Evolutionary conservation across 1,140 invertebrate species (phyloP).

Genomic region (Tenebrio molitor): DNA sequence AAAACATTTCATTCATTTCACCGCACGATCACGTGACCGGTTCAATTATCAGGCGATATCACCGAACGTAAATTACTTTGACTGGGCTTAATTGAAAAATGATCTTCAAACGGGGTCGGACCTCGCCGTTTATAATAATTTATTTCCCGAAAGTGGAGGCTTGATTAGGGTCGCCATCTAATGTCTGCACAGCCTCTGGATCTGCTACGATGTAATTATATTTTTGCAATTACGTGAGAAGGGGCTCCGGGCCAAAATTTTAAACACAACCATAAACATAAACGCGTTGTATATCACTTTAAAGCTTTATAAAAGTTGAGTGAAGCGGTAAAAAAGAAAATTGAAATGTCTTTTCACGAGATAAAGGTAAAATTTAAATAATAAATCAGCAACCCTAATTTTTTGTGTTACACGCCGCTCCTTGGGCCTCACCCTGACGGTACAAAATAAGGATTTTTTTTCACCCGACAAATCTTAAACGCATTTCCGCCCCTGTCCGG

Average conservation of each 20-base stretch:
- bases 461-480: too few relatives aligned
- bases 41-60: conserved; percentile 28
- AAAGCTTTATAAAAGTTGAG: conserved; percentile 39
- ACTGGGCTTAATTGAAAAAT: conserved; percentile 11
- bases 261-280: conserved; percentile 33
- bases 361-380: conserved; percentile 41
- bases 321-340: conserved; percentile 39
- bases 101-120: conserved; percentile 6
- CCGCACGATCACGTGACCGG: conserved; percentile 4
- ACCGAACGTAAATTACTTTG: conserved; percentile 20
- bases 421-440: too few relatives aligned
- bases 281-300: conserved; percentile 37
- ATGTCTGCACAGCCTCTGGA: background rate
- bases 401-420: background rate
- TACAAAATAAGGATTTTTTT: too few relatives aligned
- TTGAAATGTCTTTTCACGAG: conserved; percentile 37
- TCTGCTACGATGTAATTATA: conserved; percentile 22
- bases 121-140: background rate
- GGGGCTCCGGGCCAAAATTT: conserved; percentile 11
- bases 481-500: too few relatives aligned
- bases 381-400: conserved; percentile 27
- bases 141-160: background rate
- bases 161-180: conserved; percentile 27
- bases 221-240: conserved; percentile 29
- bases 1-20: conserved; percentile 34